phyloP scores from a whole-genome alignment of 2,113 vertebrate species.

The Dicerorhinus sumatrensis region DNA sequence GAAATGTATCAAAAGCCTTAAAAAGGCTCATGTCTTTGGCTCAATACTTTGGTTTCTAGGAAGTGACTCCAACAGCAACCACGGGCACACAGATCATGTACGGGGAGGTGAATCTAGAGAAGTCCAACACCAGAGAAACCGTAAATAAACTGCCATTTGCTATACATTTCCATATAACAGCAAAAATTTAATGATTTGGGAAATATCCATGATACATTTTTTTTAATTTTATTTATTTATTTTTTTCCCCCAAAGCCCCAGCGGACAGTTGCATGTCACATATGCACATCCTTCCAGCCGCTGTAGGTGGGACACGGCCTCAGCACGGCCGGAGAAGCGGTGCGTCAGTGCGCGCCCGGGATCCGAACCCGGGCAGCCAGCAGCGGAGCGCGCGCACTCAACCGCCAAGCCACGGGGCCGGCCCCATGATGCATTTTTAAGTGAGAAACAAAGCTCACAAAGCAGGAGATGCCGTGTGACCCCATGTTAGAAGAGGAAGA shows the following conservation, averaged over 20 bases:
- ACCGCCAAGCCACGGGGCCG: no score
- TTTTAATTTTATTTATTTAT: no score
- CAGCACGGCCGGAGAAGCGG: no score
- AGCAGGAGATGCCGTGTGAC: not conserved
- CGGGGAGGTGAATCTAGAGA: not conserved
- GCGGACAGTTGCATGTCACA: no score
- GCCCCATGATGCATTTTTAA: no score
- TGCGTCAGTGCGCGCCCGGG: no score
- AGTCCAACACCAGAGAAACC: not conserved
- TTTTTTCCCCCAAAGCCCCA: no score
- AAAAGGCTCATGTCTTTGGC: not conserved
- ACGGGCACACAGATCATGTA: rapidly evolving
- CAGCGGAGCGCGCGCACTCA: no score
- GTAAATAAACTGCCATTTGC: not conserved
- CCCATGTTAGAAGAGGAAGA: not conserved
- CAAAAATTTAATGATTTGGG: not conserved
- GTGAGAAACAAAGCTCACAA: not conserved
- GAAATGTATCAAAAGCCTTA: not conserved
- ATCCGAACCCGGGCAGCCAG: no score
- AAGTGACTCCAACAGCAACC: not conserved
- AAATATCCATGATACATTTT: not conserved
- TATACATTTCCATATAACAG: not conserved
- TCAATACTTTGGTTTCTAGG: not conserved
- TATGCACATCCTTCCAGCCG: no score
- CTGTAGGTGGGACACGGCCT: no score